Percentiles rank a stretch among this genome's conserved stretches.
These are phyloP conservation scores for Liodrosophila aerea DNA, from an alignment of 2,888 invertebrate species.

Conservation along the genomic window DNA sequence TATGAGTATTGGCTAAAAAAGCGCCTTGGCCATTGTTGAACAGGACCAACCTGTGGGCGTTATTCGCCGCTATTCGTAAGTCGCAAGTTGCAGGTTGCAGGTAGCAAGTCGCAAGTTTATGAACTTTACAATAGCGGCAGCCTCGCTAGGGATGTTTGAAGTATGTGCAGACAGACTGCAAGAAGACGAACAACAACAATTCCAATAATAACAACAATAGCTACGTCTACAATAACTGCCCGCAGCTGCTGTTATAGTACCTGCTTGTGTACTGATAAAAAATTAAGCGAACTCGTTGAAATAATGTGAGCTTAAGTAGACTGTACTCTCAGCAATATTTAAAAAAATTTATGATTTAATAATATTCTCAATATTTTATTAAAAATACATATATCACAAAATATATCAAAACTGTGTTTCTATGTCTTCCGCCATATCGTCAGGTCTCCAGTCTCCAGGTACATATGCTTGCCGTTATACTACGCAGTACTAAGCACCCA, in stretches of 20 bases:
- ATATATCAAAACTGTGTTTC: too few species aligned
- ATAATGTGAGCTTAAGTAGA: background rate
- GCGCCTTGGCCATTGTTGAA: conserved; percentile 35
- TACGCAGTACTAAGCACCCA: too few species aligned
- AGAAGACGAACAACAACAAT: too few species aligned
- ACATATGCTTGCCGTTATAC: too few species aligned
- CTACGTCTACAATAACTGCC: conserved; percentile 11
- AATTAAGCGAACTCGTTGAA: background rate
- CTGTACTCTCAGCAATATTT: background rate
- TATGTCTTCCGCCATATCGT: too few species aligned
- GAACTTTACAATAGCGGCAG: conserved; percentile 63
- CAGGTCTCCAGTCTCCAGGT: too few species aligned
- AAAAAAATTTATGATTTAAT: too few species aligned
- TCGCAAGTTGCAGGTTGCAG: conserved; percentile 36
- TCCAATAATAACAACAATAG: too few species aligned
- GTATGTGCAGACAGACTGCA: conserved; percentile 64
- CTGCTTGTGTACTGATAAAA: conserved; percentile 20
- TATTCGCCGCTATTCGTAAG: conserved; percentile 59
- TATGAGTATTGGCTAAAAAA: conserved; percentile 68
- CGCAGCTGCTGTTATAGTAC: conserved; percentile 12
- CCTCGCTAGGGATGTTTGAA: conserved; percentile 67
- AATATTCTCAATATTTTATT: too few species aligned
- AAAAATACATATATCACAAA: too few species aligned
- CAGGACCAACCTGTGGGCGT: conserved; percentile 70
- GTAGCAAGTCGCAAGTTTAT: conserved; percentile 65